phyloP scores from a whole-genome alignment of 2,797 vertebrate genomes.

The Micropoecilia bifurca region DNA sequence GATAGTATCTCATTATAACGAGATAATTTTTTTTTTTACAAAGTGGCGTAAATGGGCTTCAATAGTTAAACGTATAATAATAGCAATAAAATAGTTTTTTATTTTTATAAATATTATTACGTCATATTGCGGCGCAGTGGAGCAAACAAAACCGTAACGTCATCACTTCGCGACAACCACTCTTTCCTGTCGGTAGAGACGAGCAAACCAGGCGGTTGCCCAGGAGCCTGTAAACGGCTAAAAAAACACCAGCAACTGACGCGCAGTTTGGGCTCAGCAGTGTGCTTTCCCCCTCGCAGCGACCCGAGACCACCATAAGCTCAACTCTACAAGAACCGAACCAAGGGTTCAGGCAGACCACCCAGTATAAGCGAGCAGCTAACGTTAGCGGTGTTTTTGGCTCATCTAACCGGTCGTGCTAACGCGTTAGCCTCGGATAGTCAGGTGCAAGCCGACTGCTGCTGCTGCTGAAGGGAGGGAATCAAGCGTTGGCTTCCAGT shows the following conservation, averaged over 20 bases:
- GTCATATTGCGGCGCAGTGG: conserved; percentile 61
- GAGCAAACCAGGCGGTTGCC: conserved; percentile 62
- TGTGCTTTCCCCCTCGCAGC: conserved; percentile 23
- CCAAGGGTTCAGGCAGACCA: conserved; percentile 26
- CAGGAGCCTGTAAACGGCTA: conserved; percentile 45
- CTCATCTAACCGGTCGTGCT: conserved; percentile 62
- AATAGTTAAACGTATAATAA: neutral
- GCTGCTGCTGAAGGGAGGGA: conserved; percentile 34
- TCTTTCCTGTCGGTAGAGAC: conserved; percentile 72
- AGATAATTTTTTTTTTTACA: neutral
- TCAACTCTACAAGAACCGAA: conserved; percentile 23
- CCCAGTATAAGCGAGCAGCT: conserved; percentile 51
- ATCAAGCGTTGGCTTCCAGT: conserved; percentile 35
- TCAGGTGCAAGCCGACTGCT: conserved; percentile 44
- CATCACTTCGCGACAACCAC: conserved; percentile 70
- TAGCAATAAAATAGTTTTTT: neutral
- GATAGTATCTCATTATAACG: too few relatives aligned
- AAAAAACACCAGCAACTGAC: conserved; percentile 38
- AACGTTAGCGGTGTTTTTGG: conserved; percentile 61
- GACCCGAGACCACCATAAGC: conserved; percentile 17
- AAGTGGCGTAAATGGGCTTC: too few relatives aligned
- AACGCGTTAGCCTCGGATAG: conserved; percentile 61
- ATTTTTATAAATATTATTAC: conserved; percentile 14
- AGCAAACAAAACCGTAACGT: conserved; percentile 56
- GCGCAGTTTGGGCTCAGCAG: conserved; percentile 29